Evolutionary conservation across 2,888 invertebrate genomes (phyloP).

Genomic region (Limnephilus rhombicus): DNA sequence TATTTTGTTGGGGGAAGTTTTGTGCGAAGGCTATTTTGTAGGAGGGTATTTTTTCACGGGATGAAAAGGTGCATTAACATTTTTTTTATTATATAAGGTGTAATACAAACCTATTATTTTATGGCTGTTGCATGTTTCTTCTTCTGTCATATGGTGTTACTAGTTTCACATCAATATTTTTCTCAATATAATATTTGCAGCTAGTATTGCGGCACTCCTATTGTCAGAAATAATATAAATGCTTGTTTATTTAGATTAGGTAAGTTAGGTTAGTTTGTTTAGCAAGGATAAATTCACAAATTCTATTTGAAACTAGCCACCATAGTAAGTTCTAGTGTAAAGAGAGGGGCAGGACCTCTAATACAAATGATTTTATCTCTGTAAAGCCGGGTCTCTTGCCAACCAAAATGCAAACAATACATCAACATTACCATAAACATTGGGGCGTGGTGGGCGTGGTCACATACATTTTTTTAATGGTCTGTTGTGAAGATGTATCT

Average conservation of each 20-base stretch:
- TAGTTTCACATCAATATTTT: background rate
- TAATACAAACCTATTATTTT: no score
- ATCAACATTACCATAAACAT: no score
- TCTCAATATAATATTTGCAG: background rate
- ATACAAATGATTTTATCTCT: background rate
- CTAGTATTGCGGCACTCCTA: background rate
- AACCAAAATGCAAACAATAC: no score
- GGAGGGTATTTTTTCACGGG: no score
- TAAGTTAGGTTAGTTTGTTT: background rate
- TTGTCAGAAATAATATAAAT: background rate
- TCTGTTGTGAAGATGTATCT: no score
- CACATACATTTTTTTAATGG: no score
- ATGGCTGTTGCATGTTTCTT: background rate
- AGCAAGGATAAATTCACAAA: background rate
- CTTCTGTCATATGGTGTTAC: background rate
- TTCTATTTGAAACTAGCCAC: background rate
- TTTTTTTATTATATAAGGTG: background rate
- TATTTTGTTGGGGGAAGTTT: no score
- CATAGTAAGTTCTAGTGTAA: background rate
- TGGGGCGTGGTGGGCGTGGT: no score
- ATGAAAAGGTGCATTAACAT: no score
- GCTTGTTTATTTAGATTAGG: background rate
- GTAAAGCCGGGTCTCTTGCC: background rate
- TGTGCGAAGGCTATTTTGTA: no score
- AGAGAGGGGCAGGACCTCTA: background rate